A percentile compares a stretch with the other conserved stretches of the same genome.
Conservation (phyloP, 2,797 vertebrate genomes). For the Microctenopoma steveboyesi region DNA sequence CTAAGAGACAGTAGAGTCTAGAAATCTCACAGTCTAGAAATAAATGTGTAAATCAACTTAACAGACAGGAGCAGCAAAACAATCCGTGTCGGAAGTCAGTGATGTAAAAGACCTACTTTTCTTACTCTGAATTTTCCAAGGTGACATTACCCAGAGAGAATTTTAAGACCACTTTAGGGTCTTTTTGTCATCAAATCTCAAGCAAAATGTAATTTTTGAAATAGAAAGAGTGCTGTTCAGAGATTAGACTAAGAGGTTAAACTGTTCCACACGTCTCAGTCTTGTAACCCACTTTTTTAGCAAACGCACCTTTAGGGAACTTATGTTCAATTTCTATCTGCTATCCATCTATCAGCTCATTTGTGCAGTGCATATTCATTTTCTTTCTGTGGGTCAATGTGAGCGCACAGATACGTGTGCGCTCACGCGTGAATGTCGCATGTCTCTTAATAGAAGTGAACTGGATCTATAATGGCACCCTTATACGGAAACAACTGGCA, state of each 20-base stretch:
- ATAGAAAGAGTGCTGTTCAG: conserved; percentile 15
- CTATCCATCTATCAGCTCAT: conserved; percentile 30
- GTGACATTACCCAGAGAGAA: conserved; percentile 14
- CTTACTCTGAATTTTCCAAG: not conserved
- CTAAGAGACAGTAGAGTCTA: no score
- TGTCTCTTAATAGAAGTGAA: conserved; percentile 22
- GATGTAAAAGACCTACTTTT: not conserved
- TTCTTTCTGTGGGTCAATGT: conserved; percentile 17
- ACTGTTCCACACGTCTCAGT: conserved; percentile 40
- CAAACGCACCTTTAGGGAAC: conserved; percentile 19
- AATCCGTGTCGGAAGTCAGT: no score
- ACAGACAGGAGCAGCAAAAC: no score
- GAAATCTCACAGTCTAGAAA: no score
- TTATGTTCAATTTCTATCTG: conserved; percentile 40
- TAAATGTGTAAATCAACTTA: no score
- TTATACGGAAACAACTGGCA: not conserved
- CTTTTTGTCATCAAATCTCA: conserved; percentile 12
- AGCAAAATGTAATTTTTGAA: conserved; percentile 13
- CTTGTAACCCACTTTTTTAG: conserved; percentile 54
- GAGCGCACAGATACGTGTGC: conserved; percentile 17
- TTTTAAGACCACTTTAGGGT: not conserved
- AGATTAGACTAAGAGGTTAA: conserved; percentile 28
- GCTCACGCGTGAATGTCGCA: conserved; percentile 50
- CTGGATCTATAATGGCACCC: conserved; percentile 1
- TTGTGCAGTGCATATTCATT: conserved; percentile 35